These are phyloP conservation scores for Eilema depressum DNA, from an alignment of 2,888 invertebrate genomes.

Conservation along the genomic window DNA sequence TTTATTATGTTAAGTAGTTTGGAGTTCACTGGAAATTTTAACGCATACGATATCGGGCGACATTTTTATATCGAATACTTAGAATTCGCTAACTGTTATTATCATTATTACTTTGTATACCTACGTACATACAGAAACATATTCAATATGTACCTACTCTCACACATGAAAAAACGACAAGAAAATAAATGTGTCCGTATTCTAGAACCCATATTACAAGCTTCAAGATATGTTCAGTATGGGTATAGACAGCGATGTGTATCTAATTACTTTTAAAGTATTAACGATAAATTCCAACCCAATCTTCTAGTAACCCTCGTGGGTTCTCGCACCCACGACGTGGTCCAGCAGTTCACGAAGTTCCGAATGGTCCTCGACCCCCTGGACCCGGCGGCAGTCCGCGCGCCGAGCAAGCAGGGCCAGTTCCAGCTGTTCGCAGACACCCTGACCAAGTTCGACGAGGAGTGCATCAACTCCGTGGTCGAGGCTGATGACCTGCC, in stretches of 20 bases:
- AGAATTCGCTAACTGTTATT: conserved; percentile 3
- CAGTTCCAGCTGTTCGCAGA: conserved; percentile 86
- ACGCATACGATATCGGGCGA: conserved; percentile 20
- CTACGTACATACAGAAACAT: no score
- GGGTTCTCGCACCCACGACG: conserved; percentile 89
- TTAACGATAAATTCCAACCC: not conserved
- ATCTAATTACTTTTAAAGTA: not conserved
- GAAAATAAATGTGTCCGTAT: no score
- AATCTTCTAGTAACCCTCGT: conserved; percentile 87
- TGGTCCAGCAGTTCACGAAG: conserved; percentile 92
- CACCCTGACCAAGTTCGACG: conserved; percentile 90
- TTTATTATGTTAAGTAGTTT: not conserved
- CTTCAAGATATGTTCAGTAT: no score
- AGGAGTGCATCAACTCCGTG: conserved; percentile 94
- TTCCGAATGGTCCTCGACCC: conserved; percentile 93
- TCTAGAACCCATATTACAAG: not conserved
- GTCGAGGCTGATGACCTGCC: conserved; percentile 92
- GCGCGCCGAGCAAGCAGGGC: conserved; percentile 71
- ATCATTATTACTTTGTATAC: not conserved
- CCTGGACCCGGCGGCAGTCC: conserved; percentile 75
- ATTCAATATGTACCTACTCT: no score
- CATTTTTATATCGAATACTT: conserved; percentile 23
- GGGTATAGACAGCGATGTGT: no score
- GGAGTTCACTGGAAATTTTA: conserved; percentile 22
- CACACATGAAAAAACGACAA: not conserved